Conservation (phyloP, 2,888 invertebrate species). For the Ypsolopha scabrella region DNA sequence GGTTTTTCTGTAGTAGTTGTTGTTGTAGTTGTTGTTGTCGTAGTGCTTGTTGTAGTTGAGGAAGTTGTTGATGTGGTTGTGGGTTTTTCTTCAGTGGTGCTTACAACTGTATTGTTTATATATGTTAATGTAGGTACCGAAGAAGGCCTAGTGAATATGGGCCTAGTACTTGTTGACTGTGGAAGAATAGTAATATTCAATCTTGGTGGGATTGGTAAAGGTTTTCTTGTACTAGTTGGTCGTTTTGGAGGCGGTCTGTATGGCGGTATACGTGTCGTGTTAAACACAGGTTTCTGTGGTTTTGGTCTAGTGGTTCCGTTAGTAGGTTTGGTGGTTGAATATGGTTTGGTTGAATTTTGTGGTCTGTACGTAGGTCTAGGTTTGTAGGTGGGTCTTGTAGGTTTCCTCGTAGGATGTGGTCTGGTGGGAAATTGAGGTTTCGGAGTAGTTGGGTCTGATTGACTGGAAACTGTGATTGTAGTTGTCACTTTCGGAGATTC, state of each 20-base stretch:
- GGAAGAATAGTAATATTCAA: slow-evolving; percentile 57
- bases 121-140: slow-evolving; percentile 39
- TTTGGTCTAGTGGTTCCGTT: slow-evolving; percentile 35
- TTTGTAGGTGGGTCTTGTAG: slow-evolving; percentile 30
- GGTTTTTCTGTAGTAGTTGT: slow-evolving; percentile 12
- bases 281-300: slow-evolving; percentile 47
- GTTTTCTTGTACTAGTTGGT: slow-evolving; percentile 42
- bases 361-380: slow-evolving; percentile 49
- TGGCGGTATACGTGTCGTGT: slow-evolving; percentile 49
- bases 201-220: slow-evolving; percentile 53
- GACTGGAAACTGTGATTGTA: slow-evolving; percentile 1
- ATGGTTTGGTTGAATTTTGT: slow-evolving; percentile 44
- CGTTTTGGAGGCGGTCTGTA: slow-evolving; percentile 39
- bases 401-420: slow-evolving; percentile 34
- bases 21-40: slow-evolving; percentile 18
- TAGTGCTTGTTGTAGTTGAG: slow-evolving; percentile 18
- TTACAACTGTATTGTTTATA: slow-evolving; percentile 36
- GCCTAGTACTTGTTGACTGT: slow-evolving; percentile 49
- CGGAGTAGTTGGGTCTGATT: slow-evolving; percentile 8
- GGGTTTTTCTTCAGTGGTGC: slow-evolving; percentile 21
- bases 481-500: slow-evolving; percentile 15
- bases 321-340: slow-evolving; percentile 12
- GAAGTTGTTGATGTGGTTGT: slow-evolving; percentile 19
- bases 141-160: slow-evolving; percentile 43
- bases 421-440: slow-evolving; percentile 11